phyloP scores from a whole-genome alignment of 2,888 invertebrate species.

The Ophion obscuratus region DNA sequence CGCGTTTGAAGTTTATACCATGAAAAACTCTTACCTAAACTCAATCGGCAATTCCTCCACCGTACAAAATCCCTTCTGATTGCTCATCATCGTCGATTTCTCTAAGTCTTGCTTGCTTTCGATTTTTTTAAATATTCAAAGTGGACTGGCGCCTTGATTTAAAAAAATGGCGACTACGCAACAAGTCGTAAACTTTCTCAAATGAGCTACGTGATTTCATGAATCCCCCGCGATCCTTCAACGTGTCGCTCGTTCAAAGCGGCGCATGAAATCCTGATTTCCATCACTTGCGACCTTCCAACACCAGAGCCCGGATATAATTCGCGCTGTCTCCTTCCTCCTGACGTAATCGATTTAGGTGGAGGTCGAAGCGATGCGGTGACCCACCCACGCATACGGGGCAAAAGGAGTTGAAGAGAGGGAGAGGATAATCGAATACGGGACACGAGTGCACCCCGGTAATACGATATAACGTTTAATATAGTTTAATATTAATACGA shows the following conservation, averaged over 20 bases:
- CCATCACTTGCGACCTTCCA: conserved; percentile 10
- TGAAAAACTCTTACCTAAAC: too few relatives aligned
- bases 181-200: too few relatives aligned
- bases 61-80: too few relatives aligned
- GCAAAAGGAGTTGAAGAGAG: not conserved
- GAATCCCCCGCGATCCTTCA: not conserved
- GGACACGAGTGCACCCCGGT: conserved; percentile 58
- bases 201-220: not conserved
- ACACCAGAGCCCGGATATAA: conserved; percentile 18
- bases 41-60: too few relatives aligned
- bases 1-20: too few relatives aligned
- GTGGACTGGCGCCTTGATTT: too few relatives aligned
- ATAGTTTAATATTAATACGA: conserved; percentile 60
- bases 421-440: conserved; percentile 50
- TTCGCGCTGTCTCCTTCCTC: conserved; percentile 19
- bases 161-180: too few relatives aligned
- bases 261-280: not conserved
- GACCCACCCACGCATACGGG: not conserved
- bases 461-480: conserved; percentile 62
- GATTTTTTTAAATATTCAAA: too few relatives aligned
- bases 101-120: too few relatives aligned
- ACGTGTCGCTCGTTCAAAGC: not conserved
- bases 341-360: conserved; percentile 55
- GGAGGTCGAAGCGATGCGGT: conserved; percentile 55
- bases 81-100: too few relatives aligned